Base-by-base conservation (phyloP, 2,113 vertebrate genomes). In the Notothenia rossii region DNA sequence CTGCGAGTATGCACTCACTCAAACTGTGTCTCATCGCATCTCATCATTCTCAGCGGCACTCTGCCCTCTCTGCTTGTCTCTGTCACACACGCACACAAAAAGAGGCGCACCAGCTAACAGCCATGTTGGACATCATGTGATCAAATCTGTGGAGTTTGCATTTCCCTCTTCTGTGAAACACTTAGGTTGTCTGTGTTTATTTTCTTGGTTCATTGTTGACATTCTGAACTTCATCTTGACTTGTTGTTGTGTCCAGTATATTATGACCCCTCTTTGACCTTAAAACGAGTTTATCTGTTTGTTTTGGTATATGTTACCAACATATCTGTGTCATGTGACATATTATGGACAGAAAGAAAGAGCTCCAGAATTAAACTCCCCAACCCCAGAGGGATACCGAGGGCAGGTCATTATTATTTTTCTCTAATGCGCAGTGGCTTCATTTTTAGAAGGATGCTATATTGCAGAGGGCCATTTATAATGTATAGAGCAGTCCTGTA, bases 1-100 rank as follows among this genome's bases (percentile, higher is more conserved):
- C 83, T 82, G 75, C 90, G 89, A 77, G 84, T 89, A 85, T 91
- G 90, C 86, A 86, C 92, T 92, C 87, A 89, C 86, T 91, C 90
- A 92, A 85, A 84, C 89, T 88, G 84, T 86, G 92, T 93, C 92
- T 91, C 91, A 89, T 93, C 88, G 53, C 66, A 91, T 93, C 91
- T 90, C 81, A 63, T 93, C 92, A 91, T 88, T 89, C 89, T 84
- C 78, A 80, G 78, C 63, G 60, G 81, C 87, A 85, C 92, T 91
- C 86, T 92, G 88, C 87, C 79, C 91, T 83, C 84, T 79, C 79
- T 61, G 77, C 83, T 84, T 72, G 82, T 86, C 86, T 89, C 84
- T 12, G 46, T 76, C 82, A 82, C 75, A 79, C 68, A 59, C 68
- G 60, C 53, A 46, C 64, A 67, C 8, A 56, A 67, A 81, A 73